These are phyloP conservation scores for Bradysia coprophila DNA, from an alignment of 1,140 invertebrate species.

Conservation along the genomic window DNA sequence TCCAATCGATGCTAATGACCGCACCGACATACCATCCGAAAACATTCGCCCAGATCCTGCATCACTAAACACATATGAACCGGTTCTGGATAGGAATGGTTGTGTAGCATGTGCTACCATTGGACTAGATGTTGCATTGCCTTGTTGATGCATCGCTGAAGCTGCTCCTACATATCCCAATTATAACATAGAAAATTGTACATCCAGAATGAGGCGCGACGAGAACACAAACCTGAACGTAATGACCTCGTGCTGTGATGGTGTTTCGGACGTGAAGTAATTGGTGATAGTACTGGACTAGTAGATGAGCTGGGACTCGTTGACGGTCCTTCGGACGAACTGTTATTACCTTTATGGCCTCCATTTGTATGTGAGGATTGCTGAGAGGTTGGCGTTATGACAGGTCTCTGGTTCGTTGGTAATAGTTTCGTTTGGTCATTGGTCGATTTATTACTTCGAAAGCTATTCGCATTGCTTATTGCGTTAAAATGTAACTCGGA, in stretches of 20 bases:
- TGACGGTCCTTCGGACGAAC: background rate
- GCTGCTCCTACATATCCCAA: too few species aligned
- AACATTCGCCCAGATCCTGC: constrained; percentile 20
- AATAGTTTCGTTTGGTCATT: background rate
- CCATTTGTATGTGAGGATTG: too few species aligned
- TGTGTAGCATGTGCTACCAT: constrained; percentile 2
- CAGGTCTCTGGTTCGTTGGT: background rate
- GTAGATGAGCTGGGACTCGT: constrained; percentile 2
- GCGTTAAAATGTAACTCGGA: background rate
- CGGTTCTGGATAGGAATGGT: constrained; percentile 6
- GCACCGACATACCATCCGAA: constrained; percentile 43
- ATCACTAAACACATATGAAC: constrained; percentile 26
- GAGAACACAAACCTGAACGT: constrained; percentile 13
- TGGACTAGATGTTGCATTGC: constrained; percentile 12
- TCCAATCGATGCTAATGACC: constrained; percentile 60
- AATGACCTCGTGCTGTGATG: constrained; percentile 2
- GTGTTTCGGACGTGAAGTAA: constrained; percentile 9
- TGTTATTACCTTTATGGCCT: background rate
- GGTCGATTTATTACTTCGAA: background rate
- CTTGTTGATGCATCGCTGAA: constrained; percentile 6
- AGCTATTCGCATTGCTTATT: background rate
- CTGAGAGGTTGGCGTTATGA: background rate
- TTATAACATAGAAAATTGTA: too few species aligned
- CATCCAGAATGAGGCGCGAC: too few species aligned
- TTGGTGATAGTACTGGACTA: constrained; percentile 16